Evolutionary conservation across 2,888 invertebrate species (phyloP).

Genomic region (Clanis bilineata): DNA sequence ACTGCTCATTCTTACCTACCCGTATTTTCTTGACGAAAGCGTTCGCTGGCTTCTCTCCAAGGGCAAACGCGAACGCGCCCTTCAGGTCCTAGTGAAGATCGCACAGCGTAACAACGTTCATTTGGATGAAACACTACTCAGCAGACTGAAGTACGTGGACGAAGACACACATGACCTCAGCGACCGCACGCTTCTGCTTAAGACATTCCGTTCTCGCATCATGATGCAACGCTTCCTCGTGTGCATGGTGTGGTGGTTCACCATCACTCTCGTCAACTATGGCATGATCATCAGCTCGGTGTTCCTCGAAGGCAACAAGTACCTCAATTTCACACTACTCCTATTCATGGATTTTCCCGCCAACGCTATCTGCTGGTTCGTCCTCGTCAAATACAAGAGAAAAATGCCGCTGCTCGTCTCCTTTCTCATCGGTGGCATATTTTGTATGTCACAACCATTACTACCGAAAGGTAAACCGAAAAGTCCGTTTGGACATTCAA

Average conservation of each 20-base stretch:
- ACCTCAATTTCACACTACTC: slow-evolving; percentile 68
- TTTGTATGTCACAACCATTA: slow-evolving; percentile 69
- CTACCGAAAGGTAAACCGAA: slow-evolving; percentile 57
- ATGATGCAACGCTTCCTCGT: slow-evolving; percentile 71
- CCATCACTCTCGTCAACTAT: slow-evolving; percentile 73
- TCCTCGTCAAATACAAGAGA: slow-evolving; percentile 63
- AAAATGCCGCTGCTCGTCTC: slow-evolving; percentile 61
- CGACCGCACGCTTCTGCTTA: slow-evolving; percentile 55
- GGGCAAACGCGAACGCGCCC: slow-evolving; percentile 58
- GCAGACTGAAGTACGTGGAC: slow-evolving; percentile 57
- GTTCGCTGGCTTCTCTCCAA: slow-evolving; percentile 74
- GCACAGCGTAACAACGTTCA: slow-evolving; percentile 59
- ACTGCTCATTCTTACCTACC: slow-evolving; percentile 61
- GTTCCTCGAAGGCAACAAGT: slow-evolving; percentile 71
- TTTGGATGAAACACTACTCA: slow-evolving; percentile 52
- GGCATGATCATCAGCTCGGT: slow-evolving; percentile 78
- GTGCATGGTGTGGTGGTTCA: slow-evolving; percentile 76
- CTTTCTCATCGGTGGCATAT: slow-evolving; percentile 65
- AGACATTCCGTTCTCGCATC: slow-evolving; percentile 66
- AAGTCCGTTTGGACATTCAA: background rate
- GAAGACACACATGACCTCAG: slow-evolving; percentile 49
- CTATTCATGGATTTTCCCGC: slow-evolving; percentile 75
- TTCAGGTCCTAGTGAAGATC: slow-evolving; percentile 61
- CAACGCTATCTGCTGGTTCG: slow-evolving; percentile 71
- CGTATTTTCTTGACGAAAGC: slow-evolving; percentile 71